phyloP scores from a whole-genome alignment of 37 sponge, comb jelly and placozoan species.

The Ianthella basta region DNA sequence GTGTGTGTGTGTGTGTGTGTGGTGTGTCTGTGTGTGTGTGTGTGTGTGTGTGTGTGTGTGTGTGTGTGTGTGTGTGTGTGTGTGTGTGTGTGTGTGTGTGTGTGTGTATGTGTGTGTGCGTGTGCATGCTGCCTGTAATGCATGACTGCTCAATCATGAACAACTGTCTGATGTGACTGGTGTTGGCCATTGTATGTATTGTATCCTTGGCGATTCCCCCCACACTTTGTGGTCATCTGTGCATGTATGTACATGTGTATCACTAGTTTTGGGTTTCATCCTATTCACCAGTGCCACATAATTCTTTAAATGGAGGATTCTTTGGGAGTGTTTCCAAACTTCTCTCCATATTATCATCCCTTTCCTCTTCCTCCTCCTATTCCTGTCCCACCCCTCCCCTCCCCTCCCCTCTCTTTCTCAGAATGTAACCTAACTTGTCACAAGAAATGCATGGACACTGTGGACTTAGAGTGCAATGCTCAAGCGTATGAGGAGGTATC shows the following conservation, averaged over 20 bases:
- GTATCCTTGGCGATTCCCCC: too few species aligned
- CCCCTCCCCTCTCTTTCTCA: not conserved
- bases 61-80: constrained; percentile 23
- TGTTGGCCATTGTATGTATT: too few species aligned
- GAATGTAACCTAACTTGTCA: constrained; percentile 32
- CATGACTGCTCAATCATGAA: too few species aligned
- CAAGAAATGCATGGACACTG: not conserved
- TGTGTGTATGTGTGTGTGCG: constrained; percentile 2
- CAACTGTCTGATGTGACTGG: too few species aligned
- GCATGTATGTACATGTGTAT: too few species aligned
- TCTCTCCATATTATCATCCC: not conserved
- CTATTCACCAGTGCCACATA: too few species aligned
- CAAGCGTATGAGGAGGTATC: constrained; percentile 6
- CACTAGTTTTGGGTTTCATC: too few species aligned
- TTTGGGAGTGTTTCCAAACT: too few species aligned
- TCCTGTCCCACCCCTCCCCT: too few species aligned
- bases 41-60: constrained; percentile 9
- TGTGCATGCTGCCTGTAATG: not conserved
- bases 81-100: constrained; percentile 25
- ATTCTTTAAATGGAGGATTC: too few species aligned
- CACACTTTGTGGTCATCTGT: too few species aligned
- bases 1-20: constrained; percentile 16
- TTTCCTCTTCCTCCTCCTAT: not conserved
- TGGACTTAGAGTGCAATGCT: constrained; percentile 17
- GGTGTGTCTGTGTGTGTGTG: constrained; percentile 21